Percentiles rank a stretch among this genome's conserved stretches.
These are phyloP conservation scores for Helarctos malayanus DNA, from an alignment of 2,797 vertebrate species.

Conservation along the genomic window DNA sequence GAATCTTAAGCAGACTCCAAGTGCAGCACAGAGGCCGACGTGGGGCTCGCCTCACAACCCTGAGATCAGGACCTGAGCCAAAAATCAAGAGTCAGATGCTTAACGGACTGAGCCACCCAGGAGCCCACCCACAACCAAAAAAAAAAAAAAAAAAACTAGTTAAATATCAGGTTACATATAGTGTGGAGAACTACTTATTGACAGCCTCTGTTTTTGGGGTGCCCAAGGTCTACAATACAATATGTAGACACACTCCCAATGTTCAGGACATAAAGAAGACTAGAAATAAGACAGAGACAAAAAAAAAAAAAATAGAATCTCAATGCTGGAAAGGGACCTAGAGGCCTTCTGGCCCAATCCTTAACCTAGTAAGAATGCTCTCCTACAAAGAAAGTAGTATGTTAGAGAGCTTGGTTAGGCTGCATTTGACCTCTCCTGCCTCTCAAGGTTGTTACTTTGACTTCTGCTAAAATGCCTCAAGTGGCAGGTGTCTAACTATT, in stretches of 20 bases:
- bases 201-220: background rate
- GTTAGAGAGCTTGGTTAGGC: background rate
- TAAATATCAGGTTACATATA: background rate
- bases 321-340: background rate
- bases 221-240: background rate
- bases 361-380: background rate
- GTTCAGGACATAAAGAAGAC: background rate
- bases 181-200: background rate
- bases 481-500: background rate
- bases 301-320: background rate
- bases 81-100: background rate
- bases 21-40: background rate
- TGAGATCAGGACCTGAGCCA: background rate
- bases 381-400: background rate
- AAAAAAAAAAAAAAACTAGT: background rate
- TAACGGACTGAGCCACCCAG: background rate
- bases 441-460: background rate
- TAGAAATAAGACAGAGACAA: background rate
- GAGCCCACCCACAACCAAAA: background rate
- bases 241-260: background rate
- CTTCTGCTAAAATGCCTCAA: background rate
- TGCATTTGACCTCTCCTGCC: background rate
- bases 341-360: background rate
- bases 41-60: background rate
- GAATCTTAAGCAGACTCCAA: background rate